A percentile compares a stretch with the other conserved stretches of the same genome.
phyloP scores from a whole-genome alignment of 2,888 invertebrate genomes.

The Campopleginae sp. region DNA sequence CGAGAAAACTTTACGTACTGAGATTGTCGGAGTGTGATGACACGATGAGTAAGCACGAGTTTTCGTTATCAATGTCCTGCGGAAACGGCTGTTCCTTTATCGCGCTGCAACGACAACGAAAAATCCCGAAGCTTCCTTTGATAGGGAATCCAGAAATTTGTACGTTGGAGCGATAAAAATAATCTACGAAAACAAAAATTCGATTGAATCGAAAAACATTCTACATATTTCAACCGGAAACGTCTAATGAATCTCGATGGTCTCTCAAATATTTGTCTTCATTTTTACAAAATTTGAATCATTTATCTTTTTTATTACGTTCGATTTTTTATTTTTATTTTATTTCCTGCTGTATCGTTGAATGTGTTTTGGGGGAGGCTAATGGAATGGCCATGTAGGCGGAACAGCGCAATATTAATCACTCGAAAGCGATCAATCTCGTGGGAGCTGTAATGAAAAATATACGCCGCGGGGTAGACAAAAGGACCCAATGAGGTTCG shows the following conservation, averaged over 20 bases:
- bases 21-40: slow-evolving; percentile 28
- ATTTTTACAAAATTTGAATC: too few species aligned
- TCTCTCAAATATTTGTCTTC: background rate
- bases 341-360: background rate
- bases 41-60: slow-evolving; percentile 53
- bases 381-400: slow-evolving; percentile 30
- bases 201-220: background rate
- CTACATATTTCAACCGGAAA: background rate
- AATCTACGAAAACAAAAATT: slow-evolving; percentile 11
- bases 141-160: slow-evolving; percentile 7
- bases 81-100: slow-evolving; percentile 61
- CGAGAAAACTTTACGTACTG: background rate
- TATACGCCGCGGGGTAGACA: background rate
- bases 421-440: slow-evolving; percentile 46
- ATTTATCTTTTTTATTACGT: too few species aligned
- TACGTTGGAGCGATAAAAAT: slow-evolving; percentile 34
- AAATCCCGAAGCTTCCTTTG: slow-evolving; percentile 40
- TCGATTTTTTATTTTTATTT: too few species aligned
- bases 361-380: slow-evolving; percentile 14
- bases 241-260: background rate
- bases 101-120: slow-evolving; percentile 35
- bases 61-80: slow-evolving; percentile 59
- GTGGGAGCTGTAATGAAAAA: slow-evolving; percentile 53
- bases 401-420: slow-evolving; percentile 55
- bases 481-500: background rate